Conservation (phyloP, 2,888 invertebrate genomes). For the Drosophila diplacantha region DNA sequence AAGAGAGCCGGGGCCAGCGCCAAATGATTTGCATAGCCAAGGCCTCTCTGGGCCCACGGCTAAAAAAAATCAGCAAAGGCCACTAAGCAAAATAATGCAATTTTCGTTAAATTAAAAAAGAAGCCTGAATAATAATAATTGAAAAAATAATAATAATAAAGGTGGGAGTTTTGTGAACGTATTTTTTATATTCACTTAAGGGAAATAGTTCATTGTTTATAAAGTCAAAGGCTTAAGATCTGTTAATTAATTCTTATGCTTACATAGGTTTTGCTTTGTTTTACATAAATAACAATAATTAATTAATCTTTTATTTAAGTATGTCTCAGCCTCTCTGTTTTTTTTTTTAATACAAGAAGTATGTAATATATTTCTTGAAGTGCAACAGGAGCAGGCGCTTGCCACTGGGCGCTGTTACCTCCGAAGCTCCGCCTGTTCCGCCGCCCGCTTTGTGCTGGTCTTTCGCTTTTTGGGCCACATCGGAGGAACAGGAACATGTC, state of each 20-base stretch:
- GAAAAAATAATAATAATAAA: not conserved
- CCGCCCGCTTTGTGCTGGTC: conserved; percentile 43
- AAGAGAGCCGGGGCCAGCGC: conserved; percentile 9
- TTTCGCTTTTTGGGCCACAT: conserved; percentile 49
- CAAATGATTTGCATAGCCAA: conserved; percentile 48
- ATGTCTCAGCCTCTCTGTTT: not conserved
- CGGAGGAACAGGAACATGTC: conserved; percentile 69
- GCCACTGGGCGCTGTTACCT: not conserved
- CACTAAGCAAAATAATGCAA: not conserved
- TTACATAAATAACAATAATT: not conserved
- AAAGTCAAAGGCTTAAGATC: not conserved
- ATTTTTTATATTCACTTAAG: no score
- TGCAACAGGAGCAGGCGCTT: conserved; percentile 1
- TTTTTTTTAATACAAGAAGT: no score
- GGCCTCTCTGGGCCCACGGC: conserved; percentile 23
- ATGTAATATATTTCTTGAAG: not conserved
- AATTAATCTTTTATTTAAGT: not conserved
- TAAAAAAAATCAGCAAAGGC: not conserved
- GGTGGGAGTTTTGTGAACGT: no score
- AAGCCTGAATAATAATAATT: not conserved
- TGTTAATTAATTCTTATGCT: not conserved
- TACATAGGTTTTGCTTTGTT: not conserved
- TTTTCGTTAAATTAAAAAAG: not conserved
- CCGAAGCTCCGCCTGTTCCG: conserved; percentile 16
- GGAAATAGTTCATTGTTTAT: not conserved